Conservation (phyloP, 2,113 vertebrate species). For the Chlamydotis undulata region DNA sequence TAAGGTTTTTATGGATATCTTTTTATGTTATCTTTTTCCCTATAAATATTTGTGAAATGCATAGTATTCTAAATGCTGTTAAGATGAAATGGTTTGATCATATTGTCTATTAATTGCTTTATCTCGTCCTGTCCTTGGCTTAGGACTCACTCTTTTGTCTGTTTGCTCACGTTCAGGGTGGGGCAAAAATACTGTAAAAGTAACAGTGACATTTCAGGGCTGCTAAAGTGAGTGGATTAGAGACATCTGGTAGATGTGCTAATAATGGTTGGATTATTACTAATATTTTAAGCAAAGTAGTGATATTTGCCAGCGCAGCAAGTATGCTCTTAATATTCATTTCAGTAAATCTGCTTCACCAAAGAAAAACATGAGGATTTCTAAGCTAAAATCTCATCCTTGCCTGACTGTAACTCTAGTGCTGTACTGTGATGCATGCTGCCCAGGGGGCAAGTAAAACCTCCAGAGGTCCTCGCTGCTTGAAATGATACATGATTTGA, state of each 20-base stretch:
- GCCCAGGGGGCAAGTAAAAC: background rate
- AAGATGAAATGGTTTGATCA: background rate
- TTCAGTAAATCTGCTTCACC: background rate
- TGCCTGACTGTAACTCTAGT: background rate
- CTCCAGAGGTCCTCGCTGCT: background rate
- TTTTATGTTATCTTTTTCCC: background rate
- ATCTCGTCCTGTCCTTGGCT: background rate
- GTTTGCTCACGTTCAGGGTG: background rate
- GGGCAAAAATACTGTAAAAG: background rate
- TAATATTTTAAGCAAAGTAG: constrained; percentile 4
- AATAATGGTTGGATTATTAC: background rate
- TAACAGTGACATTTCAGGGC: background rate
- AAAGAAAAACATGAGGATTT: background rate
- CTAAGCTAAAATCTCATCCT: background rate
- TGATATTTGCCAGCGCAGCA: background rate
- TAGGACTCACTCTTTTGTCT: background rate
- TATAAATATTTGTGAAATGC: background rate
- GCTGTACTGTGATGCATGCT: background rate
- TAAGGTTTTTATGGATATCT: background rate
- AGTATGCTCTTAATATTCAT: background rate
- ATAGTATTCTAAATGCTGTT: background rate
- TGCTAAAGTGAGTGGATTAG: background rate
- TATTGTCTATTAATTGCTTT: background rate
- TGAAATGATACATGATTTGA: background rate
- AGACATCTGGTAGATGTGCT: background rate